Conservation (phyloP, 2,113 vertebrate species). For the Electrona antarctica region DNA sequence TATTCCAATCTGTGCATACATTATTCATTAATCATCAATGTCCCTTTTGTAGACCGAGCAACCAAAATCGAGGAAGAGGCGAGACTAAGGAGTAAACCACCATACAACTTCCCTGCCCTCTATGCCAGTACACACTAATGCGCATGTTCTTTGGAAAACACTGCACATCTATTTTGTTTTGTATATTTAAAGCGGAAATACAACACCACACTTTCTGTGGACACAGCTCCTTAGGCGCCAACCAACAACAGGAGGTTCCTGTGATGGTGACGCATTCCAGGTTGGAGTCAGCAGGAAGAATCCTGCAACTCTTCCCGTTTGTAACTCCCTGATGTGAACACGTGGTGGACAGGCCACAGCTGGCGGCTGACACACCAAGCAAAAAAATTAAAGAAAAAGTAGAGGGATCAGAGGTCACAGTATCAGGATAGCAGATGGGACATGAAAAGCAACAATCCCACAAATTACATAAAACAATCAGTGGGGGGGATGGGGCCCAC, state of each 20-base stretch:
- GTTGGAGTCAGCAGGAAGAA: slow-evolving; percentile 24
- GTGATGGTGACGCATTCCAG: background rate
- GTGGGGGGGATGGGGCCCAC: slow-evolving; percentile 34
- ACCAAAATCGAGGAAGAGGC: no score
- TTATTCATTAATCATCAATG: no score
- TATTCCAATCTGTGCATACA: no score
- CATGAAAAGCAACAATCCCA: slow-evolving; percentile 29
- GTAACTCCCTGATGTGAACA: slow-evolving; percentile 10
- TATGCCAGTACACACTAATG: no score
- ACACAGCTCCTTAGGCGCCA: no score
- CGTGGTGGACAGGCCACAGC: slow-evolving; percentile 33
- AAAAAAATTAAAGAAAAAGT: background rate
- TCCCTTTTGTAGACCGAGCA: no score
- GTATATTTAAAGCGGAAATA: no score
- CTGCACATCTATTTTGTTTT: no score
- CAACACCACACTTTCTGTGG: no score
- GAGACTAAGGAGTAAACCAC: no score
- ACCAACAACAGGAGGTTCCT: background rate
- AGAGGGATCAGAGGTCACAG: slow-evolving; percentile 25
- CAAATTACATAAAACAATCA: slow-evolving; percentile 51
- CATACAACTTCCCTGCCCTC: no score
- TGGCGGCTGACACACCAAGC: slow-evolving; percentile 37
- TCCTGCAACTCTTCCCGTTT: slow-evolving; percentile 20
- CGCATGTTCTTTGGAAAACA: no score
- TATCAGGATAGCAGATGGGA: slow-evolving; percentile 34